Conservation (phyloP, 2,797 vertebrate genomes). For the Gallirallus australis region DNA sequence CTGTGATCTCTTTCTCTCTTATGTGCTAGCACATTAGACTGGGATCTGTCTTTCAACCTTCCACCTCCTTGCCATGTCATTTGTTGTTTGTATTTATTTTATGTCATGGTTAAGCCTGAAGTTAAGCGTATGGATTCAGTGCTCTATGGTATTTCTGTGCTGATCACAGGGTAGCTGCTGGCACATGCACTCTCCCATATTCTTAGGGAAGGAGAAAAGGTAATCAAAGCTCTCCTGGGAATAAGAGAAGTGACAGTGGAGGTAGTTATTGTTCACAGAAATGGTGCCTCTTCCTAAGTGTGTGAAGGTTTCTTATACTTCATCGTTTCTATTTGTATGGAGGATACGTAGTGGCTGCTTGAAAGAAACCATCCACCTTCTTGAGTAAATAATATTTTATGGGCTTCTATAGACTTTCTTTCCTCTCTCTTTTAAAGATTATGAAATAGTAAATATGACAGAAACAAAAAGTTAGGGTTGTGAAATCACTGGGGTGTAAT, state of each 20-base stretch:
- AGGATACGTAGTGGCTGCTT: neutral
- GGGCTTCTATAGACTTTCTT: neutral
- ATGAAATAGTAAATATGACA: neutral
- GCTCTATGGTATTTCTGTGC: neutral
- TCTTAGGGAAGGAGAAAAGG: neutral
- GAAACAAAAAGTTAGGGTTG: neutral
- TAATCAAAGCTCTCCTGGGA: neutral
- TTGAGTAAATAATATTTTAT: conserved; percentile 49
- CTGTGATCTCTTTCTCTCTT: neutral
- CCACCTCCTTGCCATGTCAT: fast-evolving
- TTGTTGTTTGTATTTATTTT: neutral
- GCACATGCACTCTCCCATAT: fast-evolving
- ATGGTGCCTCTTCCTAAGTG: neutral
- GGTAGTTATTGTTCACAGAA: neutral
- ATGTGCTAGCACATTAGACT: neutral
- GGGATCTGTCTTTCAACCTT: neutral
- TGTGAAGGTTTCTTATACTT: neutral
- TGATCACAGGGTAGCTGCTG: neutral
- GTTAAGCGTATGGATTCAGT: neutral
- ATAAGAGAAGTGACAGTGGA: neutral
- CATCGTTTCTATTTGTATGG: neutral
- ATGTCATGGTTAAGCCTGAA: neutral
- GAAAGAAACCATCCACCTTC: neutral
- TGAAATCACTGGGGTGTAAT: neutral
- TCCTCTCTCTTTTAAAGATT: neutral